These are phyloP conservation scores for Ptilonorhynchus violaceus DNA, from an alignment of 2,113 vertebrate species.

Conservation along the genomic window DNA sequence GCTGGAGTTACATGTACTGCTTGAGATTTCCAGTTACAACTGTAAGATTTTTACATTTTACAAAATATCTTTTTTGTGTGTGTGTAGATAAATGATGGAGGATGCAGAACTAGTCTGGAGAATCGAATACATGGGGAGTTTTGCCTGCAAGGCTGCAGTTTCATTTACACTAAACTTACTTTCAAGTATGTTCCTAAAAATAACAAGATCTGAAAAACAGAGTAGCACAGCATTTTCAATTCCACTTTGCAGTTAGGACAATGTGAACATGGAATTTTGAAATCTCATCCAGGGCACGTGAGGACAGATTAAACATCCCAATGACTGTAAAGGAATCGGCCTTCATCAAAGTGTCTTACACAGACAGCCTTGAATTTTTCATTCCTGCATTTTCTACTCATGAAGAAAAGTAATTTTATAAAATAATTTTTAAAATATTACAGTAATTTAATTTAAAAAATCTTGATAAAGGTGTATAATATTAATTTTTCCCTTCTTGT, in stretches of 20 bases:
- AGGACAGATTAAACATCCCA: neutral
- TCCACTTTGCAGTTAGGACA: neutral
- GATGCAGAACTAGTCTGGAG: neutral
- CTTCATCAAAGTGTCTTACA: neutral
- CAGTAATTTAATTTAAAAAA: neutral
- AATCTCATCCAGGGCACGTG: neutral
- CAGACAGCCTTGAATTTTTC: neutral
- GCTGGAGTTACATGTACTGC: neutral
- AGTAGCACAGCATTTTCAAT: neutral
- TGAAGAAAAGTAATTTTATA: neutral
- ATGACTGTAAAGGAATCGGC: neutral
- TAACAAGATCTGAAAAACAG: neutral
- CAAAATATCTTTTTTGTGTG: neutral
- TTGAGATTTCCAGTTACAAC: neutral
- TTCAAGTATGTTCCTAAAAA: neutral
- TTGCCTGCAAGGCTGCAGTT: neutral
- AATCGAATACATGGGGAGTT: neutral
- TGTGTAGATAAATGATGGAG: neutral
- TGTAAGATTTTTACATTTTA: neutral
- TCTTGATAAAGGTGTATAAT: neutral
- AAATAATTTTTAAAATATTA: neutral
- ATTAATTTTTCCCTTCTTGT: neutral
- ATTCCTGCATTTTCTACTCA: neutral
- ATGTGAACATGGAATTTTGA: neutral
- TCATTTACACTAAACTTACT: neutral